Conservation (phyloP, 2,113 vertebrate species). For the Malurus alboscapulatus region DNA sequence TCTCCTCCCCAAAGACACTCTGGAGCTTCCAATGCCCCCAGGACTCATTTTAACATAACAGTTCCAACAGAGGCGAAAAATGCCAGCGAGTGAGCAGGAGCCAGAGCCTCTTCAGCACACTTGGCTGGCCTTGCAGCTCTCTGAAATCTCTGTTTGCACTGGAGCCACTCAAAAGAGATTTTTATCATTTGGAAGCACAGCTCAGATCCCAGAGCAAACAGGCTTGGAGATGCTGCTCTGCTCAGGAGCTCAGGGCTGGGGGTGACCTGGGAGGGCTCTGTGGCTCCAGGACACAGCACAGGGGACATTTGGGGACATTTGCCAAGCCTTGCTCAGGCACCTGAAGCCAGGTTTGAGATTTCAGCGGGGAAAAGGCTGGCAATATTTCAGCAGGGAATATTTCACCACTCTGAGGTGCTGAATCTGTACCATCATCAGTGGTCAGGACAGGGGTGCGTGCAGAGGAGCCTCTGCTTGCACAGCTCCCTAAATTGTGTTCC, state of each 20-base stretch:
- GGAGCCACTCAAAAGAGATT: conserved; percentile 63
- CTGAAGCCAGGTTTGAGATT: neutral
- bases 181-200: conserved; percentile 39
- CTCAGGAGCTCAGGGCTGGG: neutral
- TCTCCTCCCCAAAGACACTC: conserved; percentile 23
- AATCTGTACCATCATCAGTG: neutral
- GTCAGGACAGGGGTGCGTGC: neutral
- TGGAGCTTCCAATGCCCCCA: conserved; percentile 35
- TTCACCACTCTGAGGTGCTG: too few relatives aligned
- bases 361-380: neutral
- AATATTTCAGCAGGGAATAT: too few relatives aligned
- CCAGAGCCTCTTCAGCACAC: conserved; percentile 47
- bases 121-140: conserved; percentile 53
- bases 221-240: neutral
- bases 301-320: neutral
- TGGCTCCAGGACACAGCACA: neutral
- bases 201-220: conserved; percentile 22
- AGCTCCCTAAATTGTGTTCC: neutral
- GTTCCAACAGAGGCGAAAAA: conserved; percentile 36
- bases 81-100: conserved; percentile 30
- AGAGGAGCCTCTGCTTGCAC: neutral
- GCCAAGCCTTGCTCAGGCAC: neutral
- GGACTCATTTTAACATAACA: conserved; percentile 26
- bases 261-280: neutral
- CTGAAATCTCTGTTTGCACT: conserved; percentile 53